Percentiles rank a stretch among this genome's conserved stretches.
These are phyloP conservation scores for Galerucella calmariensis DNA, from an alignment of 2,888 invertebrate species.

Conservation along the genomic window DNA sequence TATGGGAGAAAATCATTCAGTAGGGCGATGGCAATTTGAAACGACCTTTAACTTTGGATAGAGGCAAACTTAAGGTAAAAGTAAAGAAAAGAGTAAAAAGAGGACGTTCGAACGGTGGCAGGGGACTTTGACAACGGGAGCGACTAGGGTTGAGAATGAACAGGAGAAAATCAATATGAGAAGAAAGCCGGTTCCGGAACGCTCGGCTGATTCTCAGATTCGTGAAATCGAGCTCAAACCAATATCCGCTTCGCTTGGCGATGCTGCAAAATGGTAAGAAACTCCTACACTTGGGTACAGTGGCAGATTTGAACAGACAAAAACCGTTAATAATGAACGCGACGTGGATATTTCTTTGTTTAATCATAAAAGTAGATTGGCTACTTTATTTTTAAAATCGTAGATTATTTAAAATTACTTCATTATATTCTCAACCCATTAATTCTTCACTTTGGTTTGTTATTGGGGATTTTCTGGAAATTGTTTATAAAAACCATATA, in stretches of 20 bases:
- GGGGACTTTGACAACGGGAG: conserved; percentile 55
- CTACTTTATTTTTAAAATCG: not conserved
- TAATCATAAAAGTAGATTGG: not conserved
- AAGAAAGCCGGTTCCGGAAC: conserved; percentile 67
- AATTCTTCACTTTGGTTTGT: too few species aligned
- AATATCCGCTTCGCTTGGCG: conserved; percentile 64
- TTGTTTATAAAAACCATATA: too few species aligned
- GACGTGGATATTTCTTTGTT: conserved; percentile 10
- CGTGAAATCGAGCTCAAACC: conserved; percentile 66
- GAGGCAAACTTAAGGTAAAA: conserved; percentile 50
- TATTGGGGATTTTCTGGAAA: too few species aligned
- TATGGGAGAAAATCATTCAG: conserved; percentile 36
- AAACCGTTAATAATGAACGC: conserved; percentile 24
- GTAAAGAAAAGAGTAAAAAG: conserved; percentile 48
- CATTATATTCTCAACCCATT: too few species aligned
- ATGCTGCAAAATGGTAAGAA: conserved; percentile 64
- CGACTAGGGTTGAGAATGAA: conserved; percentile 56
- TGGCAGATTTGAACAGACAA: conserved; percentile 60
- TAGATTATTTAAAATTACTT: not conserved
- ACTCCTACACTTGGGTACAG: conserved; percentile 59
- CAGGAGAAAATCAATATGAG: conserved; percentile 66
- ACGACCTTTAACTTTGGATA: conserved; percentile 51
- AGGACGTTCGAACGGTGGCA: conserved; percentile 45
- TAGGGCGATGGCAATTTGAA: conserved; percentile 48
- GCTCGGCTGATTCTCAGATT: conserved; percentile 67